These are phyloP conservation scores for Drosophila oshimai DNA, from an alignment of 1,140 invertebrate species.

Conservation along the genomic window DNA sequence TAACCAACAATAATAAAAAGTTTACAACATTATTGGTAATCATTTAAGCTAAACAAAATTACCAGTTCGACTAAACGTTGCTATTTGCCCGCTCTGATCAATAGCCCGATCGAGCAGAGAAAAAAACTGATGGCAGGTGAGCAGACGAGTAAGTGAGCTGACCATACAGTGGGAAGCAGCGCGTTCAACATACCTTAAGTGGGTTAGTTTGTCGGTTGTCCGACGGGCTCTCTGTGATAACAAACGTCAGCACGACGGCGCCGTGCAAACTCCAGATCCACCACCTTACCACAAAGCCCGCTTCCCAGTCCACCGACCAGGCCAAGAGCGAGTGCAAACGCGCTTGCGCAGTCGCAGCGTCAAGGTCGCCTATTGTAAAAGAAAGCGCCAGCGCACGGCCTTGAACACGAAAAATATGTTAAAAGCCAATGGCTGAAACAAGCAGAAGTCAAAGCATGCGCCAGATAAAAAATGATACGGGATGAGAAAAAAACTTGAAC, in stretches of 20 bases:
- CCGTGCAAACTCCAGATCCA: slow-evolving; percentile 33
- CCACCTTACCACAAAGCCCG: background rate
- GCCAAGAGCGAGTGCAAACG: slow-evolving; percentile 32
- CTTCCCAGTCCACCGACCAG: background rate
- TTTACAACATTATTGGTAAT: slow-evolving; percentile 65
- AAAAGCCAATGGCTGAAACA: slow-evolving; percentile 39
- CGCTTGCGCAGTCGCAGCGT: slow-evolving; percentile 65
- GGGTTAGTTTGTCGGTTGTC: slow-evolving; percentile 57
- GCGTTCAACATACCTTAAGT: slow-evolving; percentile 75
- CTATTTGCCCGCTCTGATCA: slow-evolving; percentile 56
- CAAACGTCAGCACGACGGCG: slow-evolving; percentile 26
- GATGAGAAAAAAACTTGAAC: slow-evolving; percentile 22
- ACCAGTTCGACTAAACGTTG: slow-evolving; percentile 40
- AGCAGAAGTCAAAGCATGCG: slow-evolving; percentile 19
- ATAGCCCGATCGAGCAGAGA: slow-evolving; percentile 32
- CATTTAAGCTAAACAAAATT: slow-evolving; percentile 45
- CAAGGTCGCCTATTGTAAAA: slow-evolving; percentile 81
- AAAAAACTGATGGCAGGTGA: background rate
- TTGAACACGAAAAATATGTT: slow-evolving; percentile 73
- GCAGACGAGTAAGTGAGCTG: slow-evolving; percentile 7
- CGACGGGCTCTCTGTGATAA: slow-evolving; percentile 60
- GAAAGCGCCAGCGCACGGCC: slow-evolving; percentile 72
- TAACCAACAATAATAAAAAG: slow-evolving; percentile 42
- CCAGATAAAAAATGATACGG: slow-evolving; percentile 17
- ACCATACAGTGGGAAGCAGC: slow-evolving; percentile 4